These are phyloP conservation scores for Montipora capricornis DNA, from an alignment of 64 coral and sea anemone genomes.

Conservation along the genomic window DNA sequence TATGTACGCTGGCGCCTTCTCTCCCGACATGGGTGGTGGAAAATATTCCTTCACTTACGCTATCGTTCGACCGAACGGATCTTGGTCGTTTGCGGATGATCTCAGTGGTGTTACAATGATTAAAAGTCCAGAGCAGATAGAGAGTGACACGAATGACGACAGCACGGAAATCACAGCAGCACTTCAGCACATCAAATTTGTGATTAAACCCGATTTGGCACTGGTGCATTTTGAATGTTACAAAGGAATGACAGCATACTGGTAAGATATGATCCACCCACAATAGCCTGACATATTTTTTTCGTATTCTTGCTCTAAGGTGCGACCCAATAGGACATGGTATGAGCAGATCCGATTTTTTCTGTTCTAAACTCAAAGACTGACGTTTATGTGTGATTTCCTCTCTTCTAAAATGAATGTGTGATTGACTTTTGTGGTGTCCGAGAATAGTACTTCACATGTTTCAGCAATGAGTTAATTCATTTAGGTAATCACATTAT, in stretches of 20 bases:
- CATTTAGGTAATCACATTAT: no score
- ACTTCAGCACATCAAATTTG: not conserved
- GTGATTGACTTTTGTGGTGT: no score
- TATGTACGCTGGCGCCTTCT: not conserved
- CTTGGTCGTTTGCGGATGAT: conserved; percentile 37
- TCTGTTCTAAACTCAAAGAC: no score
- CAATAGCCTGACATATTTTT: no score
- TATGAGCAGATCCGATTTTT: no score
- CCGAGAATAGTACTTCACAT: no score
- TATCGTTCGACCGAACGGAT: not conserved
- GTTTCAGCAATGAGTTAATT: no score
- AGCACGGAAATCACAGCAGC: not conserved
- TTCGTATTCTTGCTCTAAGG: no score
- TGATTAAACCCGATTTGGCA: no score
- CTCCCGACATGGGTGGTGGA: not conserved
- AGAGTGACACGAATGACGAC: not conserved
- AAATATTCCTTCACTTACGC: not conserved
- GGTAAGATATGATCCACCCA: not conserved
- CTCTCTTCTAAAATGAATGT: no score
- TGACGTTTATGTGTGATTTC: no score
- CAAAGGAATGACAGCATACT: conserved; percentile 13
- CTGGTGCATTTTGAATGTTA: conserved; percentile 3
- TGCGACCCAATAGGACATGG: no score
- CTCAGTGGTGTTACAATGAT: not conserved
- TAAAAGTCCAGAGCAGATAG: not conserved